Percentiles rank a stretch among this genome's conserved stretches.
Conservation (phyloP, 2,888 invertebrate genomes). For the Lepidonotus clava region DNA sequence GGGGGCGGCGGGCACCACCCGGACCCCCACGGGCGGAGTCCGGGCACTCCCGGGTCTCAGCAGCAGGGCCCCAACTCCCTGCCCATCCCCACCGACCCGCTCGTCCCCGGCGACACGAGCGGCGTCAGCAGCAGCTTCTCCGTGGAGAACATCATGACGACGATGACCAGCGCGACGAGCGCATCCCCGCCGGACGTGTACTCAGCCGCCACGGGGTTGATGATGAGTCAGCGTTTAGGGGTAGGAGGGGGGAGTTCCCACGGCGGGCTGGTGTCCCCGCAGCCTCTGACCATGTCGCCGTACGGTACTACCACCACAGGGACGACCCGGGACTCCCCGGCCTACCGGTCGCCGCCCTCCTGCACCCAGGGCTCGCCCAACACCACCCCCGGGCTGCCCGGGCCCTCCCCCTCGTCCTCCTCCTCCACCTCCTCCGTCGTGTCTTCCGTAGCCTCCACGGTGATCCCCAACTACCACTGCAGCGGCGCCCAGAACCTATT, state of each 20-base stretch:
- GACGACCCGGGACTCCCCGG: not conserved
- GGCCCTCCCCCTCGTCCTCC: not conserved
- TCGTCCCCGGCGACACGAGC: not conserved
- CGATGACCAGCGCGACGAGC: conserved; percentile 48
- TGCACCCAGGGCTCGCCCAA: conserved; percentile 49
- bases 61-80: conserved; percentile 64
- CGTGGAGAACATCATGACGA: conserved; percentile 77
- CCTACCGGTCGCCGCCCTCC: conserved; percentile 16
- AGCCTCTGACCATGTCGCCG: conserved; percentile 49
- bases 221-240: conserved; percentile 21
- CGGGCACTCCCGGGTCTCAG: conserved; percentile 70
- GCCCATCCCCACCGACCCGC: conserved; percentile 72
- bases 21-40: conserved; percentile 70
- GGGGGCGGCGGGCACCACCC: not conserved
- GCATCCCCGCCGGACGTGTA: not conserved
- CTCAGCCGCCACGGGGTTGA: not conserved
- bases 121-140: conserved; percentile 66
- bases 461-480: conserved; percentile 52
- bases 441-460: too few relatives aligned
- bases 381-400: conserved; percentile 6
- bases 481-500: conserved; percentile 38
- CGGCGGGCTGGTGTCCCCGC: conserved; percentile 45
- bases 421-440: not conserved
- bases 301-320: not conserved
- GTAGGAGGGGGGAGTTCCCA: not conserved